These are phyloP conservation scores for Tipula vernalis DNA, from an alignment of 2,888 invertebrate species.

Conservation along the genomic window DNA sequence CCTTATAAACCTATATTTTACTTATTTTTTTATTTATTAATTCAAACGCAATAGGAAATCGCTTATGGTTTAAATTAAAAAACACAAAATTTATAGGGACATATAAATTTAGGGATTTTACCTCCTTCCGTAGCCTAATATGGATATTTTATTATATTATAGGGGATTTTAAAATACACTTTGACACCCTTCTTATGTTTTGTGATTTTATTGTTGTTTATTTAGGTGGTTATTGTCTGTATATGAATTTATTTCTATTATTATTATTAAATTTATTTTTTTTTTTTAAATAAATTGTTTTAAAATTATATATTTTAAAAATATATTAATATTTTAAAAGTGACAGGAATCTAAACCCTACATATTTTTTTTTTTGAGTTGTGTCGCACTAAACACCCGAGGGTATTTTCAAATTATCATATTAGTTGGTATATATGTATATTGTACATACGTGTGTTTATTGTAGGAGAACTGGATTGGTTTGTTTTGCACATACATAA, in stretches of 20 bases:
- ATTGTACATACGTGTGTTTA: not conserved
- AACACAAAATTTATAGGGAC: not conserved
- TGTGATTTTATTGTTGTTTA: not conserved
- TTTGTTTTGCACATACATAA: no score
- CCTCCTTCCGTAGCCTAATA: not conserved
- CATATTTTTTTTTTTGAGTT: not conserved
- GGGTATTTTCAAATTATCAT: not conserved
- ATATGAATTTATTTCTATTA: not conserved
- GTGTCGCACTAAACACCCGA: not conserved
- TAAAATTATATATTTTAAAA: not conserved
- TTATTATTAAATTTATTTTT: not conserved
- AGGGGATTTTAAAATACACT: not conserved
- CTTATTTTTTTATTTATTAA: not conserved
- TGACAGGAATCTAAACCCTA: not conserved
- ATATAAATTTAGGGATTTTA: not conserved
- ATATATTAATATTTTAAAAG: not conserved
- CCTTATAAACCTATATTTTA: not conserved
- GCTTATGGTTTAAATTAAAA: slow-evolving; percentile 4
- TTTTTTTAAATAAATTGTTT: not conserved
- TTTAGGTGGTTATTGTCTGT: not conserved
- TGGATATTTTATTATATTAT: not conserved
- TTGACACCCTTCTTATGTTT: not conserved
- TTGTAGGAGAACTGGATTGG: not conserved
- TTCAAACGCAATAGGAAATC: slow-evolving; percentile 4
- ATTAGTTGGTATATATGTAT: not conserved